Evolutionary conservation across 2,797 vertebrate species (phyloP), one percentile per base, ranked within the genome.

Genomic region (Chloroceryle inda): DNA sequence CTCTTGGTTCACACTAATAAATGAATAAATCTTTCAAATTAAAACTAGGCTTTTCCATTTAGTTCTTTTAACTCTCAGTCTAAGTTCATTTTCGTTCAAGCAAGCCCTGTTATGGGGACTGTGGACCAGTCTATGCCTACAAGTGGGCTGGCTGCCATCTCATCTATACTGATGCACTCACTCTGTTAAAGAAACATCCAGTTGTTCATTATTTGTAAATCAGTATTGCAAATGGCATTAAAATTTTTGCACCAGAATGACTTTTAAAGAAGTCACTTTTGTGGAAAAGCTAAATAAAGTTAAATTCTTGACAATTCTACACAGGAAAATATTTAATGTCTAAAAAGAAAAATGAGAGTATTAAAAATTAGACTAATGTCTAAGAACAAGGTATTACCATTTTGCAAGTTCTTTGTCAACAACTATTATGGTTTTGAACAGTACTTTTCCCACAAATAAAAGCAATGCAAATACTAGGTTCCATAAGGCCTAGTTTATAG

Each of bases 381-480:
- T 82, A 82, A 81, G 55, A 94, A 59, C 5, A 90, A 84, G 49
- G 69, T 35, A 81, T 2, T 27, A 33, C 33, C 0, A 0, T 29
- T 59, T 71, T 81, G 58, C 37, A 79, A 56, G 56, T 37, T 75
- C 53, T 92, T 61, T 29, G 47, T 67, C 49, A 82, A 82, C 91
- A 92, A 55, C 15, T 13, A 78, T 35, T n/a, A 69, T 15, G 3
- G 16, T 76, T 74, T 53, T 52, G 76, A 94, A 88, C 59, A 4
- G 5, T 20, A n/a, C 47, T 78, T 88, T 75, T 76, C 26, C 79
- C 55, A 8, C 67, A 95, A 88, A 92, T 44, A 95, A 92, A 86
- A 74, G 63, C 62, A 92, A 85, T 61, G 74, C 74, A 96, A 95
- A 93, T 35, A 82, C 37, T 31, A 40, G 44, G 23, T 89, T 84